These are phyloP conservation scores for Kuschelorhynchus macadamiae DNA, from an alignment of 2,888 invertebrate species.

Conservation along the genomic window DNA sequence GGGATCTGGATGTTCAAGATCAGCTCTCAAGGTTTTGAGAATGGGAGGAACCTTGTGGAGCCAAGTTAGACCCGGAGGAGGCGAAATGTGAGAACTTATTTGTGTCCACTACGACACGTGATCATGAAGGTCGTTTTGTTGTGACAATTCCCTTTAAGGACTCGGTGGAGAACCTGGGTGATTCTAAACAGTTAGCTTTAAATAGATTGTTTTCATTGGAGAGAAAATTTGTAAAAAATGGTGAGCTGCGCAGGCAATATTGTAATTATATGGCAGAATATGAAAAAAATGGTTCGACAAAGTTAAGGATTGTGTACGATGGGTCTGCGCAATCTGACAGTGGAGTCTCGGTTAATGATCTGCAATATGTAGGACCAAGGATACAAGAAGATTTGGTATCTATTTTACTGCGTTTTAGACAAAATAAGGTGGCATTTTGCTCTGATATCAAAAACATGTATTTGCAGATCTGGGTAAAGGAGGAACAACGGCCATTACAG, in stretches of 20 bases:
- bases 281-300: conserved; percentile 35
- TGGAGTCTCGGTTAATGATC: conserved; percentile 48
- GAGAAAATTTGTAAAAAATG: not conserved
- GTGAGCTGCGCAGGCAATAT: not conserved
- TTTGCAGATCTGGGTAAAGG: conserved; percentile 39
- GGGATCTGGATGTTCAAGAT: too few species aligned
- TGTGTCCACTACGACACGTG: conserved; percentile 48
- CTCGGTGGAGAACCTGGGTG: not conserved
- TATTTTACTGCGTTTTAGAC: conserved; percentile 28
- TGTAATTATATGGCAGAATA: conserved; percentile 9
- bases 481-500: conserved; percentile 18
- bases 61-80: too few species aligned
- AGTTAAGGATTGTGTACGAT: conserved; percentile 52
- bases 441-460: conserved; percentile 54
- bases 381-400: too few species aligned
- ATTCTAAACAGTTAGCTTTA: conserved; percentile 1
- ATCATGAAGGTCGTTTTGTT: conserved; percentile 14
- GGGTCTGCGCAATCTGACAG: conserved; percentile 40
- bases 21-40: too few species aligned
- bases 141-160: not conserved
- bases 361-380: conserved; percentile 12
- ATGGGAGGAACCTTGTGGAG: too few species aligned
- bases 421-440: conserved; percentile 38
- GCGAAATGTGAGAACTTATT: too few species aligned
- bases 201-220: not conserved